phyloP scores from a whole-genome alignment of 2,888 invertebrate genomes.

The Prosopocoilus inquinatus region DNA sequence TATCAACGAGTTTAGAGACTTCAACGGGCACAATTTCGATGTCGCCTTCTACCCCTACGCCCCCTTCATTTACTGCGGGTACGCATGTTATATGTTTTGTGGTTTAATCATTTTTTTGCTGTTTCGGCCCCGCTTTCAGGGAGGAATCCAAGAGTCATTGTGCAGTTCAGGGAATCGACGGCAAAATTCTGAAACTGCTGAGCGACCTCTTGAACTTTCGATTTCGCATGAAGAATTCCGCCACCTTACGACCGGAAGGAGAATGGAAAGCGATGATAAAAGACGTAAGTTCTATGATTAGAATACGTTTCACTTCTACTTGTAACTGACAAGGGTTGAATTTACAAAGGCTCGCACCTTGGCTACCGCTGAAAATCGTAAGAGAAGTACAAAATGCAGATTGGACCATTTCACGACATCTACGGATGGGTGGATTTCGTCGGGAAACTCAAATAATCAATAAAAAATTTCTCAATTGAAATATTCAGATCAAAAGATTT shows the following conservation, averaged over 20 bases:
- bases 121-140: background rate
- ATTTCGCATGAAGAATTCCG: constrained; percentile 15
- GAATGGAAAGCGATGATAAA: constrained; percentile 17
- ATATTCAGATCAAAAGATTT: too few species aligned
- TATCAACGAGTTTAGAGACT: constrained; percentile 15
- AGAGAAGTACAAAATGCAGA: too few species aligned
- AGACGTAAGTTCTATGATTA: constrained; percentile 10
- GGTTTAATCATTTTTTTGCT: background rate
- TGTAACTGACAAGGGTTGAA: too few species aligned
- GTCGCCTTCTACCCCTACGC: constrained; percentile 15
- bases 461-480: too few species aligned
- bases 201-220: constrained; percentile 17
- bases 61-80: constrained; percentile 18
- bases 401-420: too few species aligned
- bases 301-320: too few species aligned
- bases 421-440: too few species aligned
- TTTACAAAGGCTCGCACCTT: too few species aligned
- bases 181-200: constrained; percentile 14
- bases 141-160: background rate
- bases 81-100: background rate
- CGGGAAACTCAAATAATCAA: too few species aligned
- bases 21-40: constrained; percentile 18
- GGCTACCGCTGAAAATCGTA: too few species aligned
- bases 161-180: constrained; percentile 15
- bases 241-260: constrained; percentile 2